Conservation (phyloP, 2,797 vertebrate genomes). For the Acanthurus leucopareius region DNA sequence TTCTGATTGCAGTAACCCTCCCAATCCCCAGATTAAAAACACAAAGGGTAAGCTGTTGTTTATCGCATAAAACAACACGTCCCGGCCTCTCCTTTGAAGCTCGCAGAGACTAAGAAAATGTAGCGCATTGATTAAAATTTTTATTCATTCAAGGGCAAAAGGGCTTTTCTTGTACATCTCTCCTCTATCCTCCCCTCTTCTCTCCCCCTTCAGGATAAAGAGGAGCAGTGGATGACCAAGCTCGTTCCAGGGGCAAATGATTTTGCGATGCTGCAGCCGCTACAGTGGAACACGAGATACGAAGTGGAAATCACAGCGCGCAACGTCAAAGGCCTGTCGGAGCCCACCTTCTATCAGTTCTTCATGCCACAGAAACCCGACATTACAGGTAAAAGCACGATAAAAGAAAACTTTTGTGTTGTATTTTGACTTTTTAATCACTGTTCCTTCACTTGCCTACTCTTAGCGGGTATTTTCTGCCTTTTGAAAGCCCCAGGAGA, state of each 20-base stretch:
- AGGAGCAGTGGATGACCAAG: conserved; percentile 98
- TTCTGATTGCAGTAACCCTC: conserved; percentile 14
- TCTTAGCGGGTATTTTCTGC: not conserved
- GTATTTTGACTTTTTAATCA: conserved; percentile 1
- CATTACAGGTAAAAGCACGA: conserved; percentile 91
- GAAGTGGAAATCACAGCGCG: conserved; percentile 98
- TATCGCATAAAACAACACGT: conserved; percentile 22
- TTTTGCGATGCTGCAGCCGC: conserved; percentile 94
- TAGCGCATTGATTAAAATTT: conserved; percentile 2
- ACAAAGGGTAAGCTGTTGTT: conserved; percentile 45
- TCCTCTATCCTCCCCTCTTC: not conserved
- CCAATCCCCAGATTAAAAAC: conserved; percentile 52
- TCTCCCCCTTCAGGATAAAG: conserved; percentile 89
- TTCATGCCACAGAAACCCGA: conserved; percentile 98
- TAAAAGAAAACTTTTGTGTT: conserved; percentile 16
- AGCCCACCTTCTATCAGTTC: conserved; percentile 97
- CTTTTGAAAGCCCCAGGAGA: conserved; percentile 21
- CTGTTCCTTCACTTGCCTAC: not conserved
- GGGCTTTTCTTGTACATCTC: not conserved
- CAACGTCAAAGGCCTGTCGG: conserved; percentile 96
- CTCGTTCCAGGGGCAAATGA: conserved; percentile 94
- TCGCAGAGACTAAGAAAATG: conserved; percentile 13
- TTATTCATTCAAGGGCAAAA: not conserved
- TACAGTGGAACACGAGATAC: conserved; percentile 97
- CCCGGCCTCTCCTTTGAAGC: conserved; percentile 21